Evolutionary conservation across 37 sponge, comb jelly and placozoan genomes (phyloP), one percentile per base, ranked within the genome.

Genomic region (Ianthella basta): DNA sequence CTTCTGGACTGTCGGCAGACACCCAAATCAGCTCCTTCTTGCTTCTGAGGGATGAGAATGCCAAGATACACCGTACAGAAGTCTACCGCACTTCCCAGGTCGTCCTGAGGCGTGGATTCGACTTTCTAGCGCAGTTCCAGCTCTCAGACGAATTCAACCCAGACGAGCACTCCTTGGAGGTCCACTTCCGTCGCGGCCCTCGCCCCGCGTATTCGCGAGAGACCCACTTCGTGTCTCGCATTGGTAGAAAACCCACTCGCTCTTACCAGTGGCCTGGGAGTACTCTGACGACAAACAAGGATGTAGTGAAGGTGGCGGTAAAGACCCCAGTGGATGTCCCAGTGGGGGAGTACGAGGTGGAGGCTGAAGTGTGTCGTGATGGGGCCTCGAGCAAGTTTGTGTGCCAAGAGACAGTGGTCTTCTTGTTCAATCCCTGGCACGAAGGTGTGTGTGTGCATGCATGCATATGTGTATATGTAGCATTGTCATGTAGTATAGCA

Each of bases 361-460:
- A 72, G 39, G 73, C 39, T 13, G 73, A 72, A 40, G 36, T 72
- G 13, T 13, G 5, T 21, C 8, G 5, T 37, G 73, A 19, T 20
- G 37, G 14, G 36, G 19, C 21, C 40, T 38, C 40, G 8, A 8
- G 5, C 30, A 72, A 33, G 40, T 72, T 72, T 72, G 73, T 20
- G 39, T 33, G 39, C 20, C 40, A 23, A 14, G 40, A 37, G 14
- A 72, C 16, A 13, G 35, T 72, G 73, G 73, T 40, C 13, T 37
- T 72, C 73, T 40, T 72, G 40, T 72, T 72, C 73, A 72, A 72
- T 37, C 73, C 73, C 37, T 72, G 73, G 73, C 50, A 78, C 24
- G 75, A 82, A n/a, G 83, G 91, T 87, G 34, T 34, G 85, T 79
- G 36, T 83, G 78, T 74, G 39, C 56, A 59, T 34, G 40, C 64